phyloP scores from a whole-genome alignment of 2,113 vertebrate genomes.

The Mustelus asterias region DNA sequence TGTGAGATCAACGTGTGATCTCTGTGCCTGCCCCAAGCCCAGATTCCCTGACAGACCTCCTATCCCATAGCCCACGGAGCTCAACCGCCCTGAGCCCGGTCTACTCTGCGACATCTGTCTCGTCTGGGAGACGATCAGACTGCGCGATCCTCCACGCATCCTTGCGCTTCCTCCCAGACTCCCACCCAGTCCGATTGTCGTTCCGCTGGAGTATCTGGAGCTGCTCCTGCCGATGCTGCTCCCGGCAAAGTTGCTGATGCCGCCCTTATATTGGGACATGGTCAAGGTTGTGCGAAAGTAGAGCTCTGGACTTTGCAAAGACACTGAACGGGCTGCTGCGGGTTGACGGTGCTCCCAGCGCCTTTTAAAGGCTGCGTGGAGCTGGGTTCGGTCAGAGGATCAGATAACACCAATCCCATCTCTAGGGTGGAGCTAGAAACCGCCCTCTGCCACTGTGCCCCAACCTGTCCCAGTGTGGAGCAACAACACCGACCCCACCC shows the following conservation, averaged over 20 bases:
- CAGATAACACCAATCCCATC: neutral
- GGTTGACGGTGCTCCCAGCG: slow-evolving; percentile 14
- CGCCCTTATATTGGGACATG: slow-evolving; percentile 31
- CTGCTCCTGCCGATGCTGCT: too few relatives aligned
- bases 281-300: slow-evolving; percentile 42
- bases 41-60: too few relatives aligned
- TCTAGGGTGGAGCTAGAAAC: slow-evolving; percentile 38
- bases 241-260: too few relatives aligned
- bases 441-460: neutral
- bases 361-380: slow-evolving; percentile 5
- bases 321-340: neutral
- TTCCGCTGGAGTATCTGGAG: too few relatives aligned
- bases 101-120: too few relatives aligned
- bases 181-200: too few relatives aligned
- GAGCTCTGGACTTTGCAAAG: slow-evolving; percentile 40
- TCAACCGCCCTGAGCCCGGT: too few relatives aligned
- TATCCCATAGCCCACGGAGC: too few relatives aligned
- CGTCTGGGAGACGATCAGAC: too few relatives aligned
- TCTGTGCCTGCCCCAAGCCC: neutral
- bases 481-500: too few relatives aligned
- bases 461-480: neutral
- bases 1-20: neutral
- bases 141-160: too few relatives aligned
- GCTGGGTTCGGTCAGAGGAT: slow-evolving; percentile 33
- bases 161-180: too few relatives aligned